Percentiles rank a stretch among this genome's conserved stretches.
Conservation (phyloP, 2,888 invertebrate species). For the Drosophila cognata region DNA sequence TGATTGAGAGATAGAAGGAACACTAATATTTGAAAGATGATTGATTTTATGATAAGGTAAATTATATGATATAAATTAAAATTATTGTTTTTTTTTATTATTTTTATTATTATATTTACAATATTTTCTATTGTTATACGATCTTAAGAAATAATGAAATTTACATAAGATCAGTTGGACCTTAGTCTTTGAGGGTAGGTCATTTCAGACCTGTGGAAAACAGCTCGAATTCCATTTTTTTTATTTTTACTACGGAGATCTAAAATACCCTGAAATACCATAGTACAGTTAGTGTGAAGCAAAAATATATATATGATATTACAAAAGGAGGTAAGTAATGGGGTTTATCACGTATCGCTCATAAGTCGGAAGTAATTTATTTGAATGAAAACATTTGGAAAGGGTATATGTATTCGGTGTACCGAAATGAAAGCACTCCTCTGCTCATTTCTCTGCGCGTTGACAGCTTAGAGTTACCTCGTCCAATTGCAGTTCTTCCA, state of each 20-base stretch:
- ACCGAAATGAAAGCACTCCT: slow-evolving; percentile 26
- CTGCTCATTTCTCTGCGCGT: slow-evolving; percentile 7
- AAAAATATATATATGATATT: no score
- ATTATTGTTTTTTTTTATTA: not conserved
- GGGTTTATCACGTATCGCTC: not conserved
- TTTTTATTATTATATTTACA: not conserved
- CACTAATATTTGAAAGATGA: not conserved
- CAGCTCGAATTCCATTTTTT: no score
- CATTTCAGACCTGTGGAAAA: not conserved
- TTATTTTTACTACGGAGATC: not conserved
- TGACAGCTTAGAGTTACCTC: slow-evolving; percentile 59
- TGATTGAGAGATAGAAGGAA: not conserved
- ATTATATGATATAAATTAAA: not conserved
- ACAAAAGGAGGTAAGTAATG: no score
- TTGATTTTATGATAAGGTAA: not conserved
- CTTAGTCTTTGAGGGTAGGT: not conserved
- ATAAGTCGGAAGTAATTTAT: not conserved
- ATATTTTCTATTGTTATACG: not conserved
- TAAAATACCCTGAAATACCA: not conserved
- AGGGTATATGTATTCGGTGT: slow-evolving; percentile 27
- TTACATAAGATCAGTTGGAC: not conserved
- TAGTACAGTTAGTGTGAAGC: not conserved
- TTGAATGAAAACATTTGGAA: slow-evolving; percentile 9
- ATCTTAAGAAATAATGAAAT: not conserved
- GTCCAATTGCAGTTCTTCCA: slow-evolving; percentile 52